Conservation (phyloP, 2,113 vertebrate genomes). For the Anser brachyrhynchus region DNA sequence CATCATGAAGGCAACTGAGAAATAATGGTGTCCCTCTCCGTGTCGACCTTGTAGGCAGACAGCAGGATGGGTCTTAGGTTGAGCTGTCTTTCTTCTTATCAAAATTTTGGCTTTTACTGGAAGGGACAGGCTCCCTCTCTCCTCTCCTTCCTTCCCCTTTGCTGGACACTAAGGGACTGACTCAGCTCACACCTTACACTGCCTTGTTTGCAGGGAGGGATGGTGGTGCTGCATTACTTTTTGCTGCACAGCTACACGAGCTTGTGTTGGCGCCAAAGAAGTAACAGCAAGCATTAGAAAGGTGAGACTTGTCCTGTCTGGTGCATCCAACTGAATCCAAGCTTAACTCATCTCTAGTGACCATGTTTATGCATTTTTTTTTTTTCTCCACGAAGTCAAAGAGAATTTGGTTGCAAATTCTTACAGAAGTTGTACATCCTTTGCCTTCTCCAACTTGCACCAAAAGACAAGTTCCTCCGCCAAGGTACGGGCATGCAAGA, state of each 20-base stretch:
- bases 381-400: not conserved
- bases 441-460: not conserved
- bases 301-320: not conserved
- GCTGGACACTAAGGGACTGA: not conserved
- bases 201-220: not conserved
- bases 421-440: not conserved
- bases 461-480: not conserved
- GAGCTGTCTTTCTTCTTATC: not conserved
- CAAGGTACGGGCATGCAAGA: rapidly evolving
- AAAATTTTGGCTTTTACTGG: too few relatives aligned
- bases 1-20: rapidly evolving
- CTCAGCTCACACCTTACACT: not conserved
- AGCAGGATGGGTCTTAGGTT: not conserved
- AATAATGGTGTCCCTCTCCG: not conserved
- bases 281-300: not conserved
- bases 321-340: not conserved
- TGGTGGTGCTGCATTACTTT: not conserved
- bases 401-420: not conserved
- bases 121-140: not conserved
- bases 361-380: rapidly evolving
- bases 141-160: not conserved
- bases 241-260: not conserved
- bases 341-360: not conserved
- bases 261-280: not conserved
- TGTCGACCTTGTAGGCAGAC: rapidly evolving